Evolutionary conservation across 2,113 vertebrate genomes (phyloP).

Genomic region (Triplophysa dalaica): DNA sequence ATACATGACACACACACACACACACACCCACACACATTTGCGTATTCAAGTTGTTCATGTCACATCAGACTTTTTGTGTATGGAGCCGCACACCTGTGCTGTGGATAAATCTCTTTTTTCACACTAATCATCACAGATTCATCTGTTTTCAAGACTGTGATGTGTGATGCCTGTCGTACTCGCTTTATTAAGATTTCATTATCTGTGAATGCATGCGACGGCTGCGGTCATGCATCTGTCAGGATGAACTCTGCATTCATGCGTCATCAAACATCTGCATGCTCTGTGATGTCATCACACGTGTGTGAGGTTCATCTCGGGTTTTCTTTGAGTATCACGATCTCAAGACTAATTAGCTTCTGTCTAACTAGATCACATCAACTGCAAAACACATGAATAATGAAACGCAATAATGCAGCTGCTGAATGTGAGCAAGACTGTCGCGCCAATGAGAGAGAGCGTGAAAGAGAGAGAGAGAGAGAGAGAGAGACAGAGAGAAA

Average conservation of each 20-base stretch:
- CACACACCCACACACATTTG: too few species aligned
- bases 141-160: neutral
- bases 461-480: neutral
- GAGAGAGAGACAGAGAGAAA: neutral
- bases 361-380: constrained; percentile 59
- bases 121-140: constrained; percentile 23
- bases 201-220: constrained; percentile 14
- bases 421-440: constrained; percentile 59
- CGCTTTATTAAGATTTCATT: constrained; percentile 26
- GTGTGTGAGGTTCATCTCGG: constrained; percentile 2
- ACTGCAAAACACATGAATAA: constrained; percentile 76
- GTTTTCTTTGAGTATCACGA: neutral
- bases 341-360: constrained; percentile 14
- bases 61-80: too few species aligned
- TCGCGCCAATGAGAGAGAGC: constrained; percentile 40
- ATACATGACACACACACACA: too few species aligned
- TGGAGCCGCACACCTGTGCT: constrained; percentile 14
- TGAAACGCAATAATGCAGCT: constrained; percentile 73
- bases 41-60: too few species aligned
- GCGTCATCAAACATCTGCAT: neutral
- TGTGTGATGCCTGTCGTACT: neutral
- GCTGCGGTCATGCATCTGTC: neutral
- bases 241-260: constrained; percentile 52
- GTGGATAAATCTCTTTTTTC: constrained; percentile 20
- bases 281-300: constrained; percentile 4